phyloP scores from a whole-genome alignment of 2,113 vertebrate genomes.

The Odocoileus virginianus region DNA sequence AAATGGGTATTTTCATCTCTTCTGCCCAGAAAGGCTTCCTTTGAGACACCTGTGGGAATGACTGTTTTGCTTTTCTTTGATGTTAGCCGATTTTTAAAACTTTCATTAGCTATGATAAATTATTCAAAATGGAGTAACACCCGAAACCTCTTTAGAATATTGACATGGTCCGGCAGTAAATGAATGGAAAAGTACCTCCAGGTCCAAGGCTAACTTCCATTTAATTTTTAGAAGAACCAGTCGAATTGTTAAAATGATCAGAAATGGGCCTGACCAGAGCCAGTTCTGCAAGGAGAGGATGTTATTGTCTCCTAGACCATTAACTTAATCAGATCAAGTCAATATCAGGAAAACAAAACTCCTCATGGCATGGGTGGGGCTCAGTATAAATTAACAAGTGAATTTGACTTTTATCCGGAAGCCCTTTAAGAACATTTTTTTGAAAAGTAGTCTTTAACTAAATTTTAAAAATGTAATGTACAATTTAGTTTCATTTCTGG shows the following conservation, averaged over 20 bases:
- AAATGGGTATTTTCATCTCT: neutral
- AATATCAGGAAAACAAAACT: neutral
- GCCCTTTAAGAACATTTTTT: neutral
- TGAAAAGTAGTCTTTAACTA: neutral
- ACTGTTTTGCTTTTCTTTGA: neutral
- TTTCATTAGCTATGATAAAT: neutral
- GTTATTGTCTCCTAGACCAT: neutral
- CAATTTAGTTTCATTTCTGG: neutral
- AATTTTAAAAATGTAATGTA: neutral
- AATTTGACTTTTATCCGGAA: neutral
- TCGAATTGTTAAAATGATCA: constrained; percentile 12
- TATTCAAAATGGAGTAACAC: neutral
- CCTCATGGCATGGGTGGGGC: neutral
- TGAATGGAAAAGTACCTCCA: neutral
- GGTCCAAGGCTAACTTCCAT: neutral
- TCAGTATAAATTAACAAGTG: neutral
- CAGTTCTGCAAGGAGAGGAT: neutral
- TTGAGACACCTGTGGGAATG: neutral
- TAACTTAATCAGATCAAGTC: neutral
- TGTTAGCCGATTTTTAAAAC: neutral
- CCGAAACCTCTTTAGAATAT: neutral
- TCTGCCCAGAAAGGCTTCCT: neutral
- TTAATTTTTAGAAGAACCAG: neutral
- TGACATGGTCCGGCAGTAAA: neutral
- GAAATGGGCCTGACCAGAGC: neutral